phyloP scores from a whole-genome alignment of 2,113 vertebrate species.

The Pelobates fuscus region DNA sequence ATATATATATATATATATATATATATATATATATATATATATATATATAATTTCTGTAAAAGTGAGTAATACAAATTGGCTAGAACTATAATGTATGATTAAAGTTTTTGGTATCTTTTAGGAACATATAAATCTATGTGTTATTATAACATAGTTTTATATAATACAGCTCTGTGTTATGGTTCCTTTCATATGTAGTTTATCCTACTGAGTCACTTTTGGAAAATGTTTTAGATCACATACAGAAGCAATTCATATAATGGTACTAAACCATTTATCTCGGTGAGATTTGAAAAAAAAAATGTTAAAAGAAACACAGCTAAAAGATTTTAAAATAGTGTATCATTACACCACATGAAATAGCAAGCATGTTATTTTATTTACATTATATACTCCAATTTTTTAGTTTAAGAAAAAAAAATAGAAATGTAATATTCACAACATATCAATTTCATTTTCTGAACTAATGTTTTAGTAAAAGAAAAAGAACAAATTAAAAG shows the following conservation, averaged over 20 bases:
- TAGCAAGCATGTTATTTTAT: neutral
- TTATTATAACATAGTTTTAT: slow-evolving; percentile 12
- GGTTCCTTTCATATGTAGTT: slow-evolving; percentile 17
- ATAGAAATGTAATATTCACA: neutral
- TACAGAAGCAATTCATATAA: slow-evolving; percentile 28
- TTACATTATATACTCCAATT: neutral
- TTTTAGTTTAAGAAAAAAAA: neutral
- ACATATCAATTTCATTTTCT: neutral
- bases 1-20: too few species aligned
- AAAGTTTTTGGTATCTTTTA: too few species aligned
- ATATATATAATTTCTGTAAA: too few species aligned
- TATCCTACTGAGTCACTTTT: slow-evolving; percentile 30
- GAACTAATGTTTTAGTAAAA: neutral
- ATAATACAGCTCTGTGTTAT: slow-evolving; percentile 4
- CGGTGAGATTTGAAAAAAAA: slow-evolving; percentile 20
- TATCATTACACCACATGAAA: neutral
- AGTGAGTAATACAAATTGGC: too few species aligned
- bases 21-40: too few species aligned
- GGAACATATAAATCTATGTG: slow-evolving; percentile 17
- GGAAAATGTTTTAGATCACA: slow-evolving; percentile 29
- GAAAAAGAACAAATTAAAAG: neutral
- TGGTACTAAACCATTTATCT: slow-evolving; percentile 32
- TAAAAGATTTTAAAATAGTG: slow-evolving; percentile 15
- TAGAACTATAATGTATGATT: too few species aligned
- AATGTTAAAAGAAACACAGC: neutral